These are phyloP conservation scores for Hipparchia sbordonii DNA, from an alignment of 2,888 invertebrate genomes.

Conservation along the genomic window DNA sequence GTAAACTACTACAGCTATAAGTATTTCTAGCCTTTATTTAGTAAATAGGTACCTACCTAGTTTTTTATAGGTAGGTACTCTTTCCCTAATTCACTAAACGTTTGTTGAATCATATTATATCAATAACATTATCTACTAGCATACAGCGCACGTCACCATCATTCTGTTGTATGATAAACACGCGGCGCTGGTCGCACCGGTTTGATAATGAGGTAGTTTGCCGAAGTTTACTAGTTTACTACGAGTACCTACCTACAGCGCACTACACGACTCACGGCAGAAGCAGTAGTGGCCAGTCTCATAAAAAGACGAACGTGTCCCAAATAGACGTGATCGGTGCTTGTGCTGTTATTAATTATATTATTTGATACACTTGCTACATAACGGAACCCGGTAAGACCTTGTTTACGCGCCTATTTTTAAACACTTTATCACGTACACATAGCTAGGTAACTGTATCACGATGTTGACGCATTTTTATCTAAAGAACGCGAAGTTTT, in stretches of 20 bases:
- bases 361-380: constrained; percentile 12
- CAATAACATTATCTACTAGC: not conserved
- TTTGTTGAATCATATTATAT: too few relatives aligned
- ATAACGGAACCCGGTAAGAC: constrained; percentile 37
- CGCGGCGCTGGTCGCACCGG: not conserved
- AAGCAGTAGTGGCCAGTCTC: constrained; percentile 28
- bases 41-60: too few relatives aligned
- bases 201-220: constrained; percentile 1
- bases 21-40: too few relatives aligned
- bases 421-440: constrained; percentile 18
- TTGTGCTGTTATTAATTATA: constrained; percentile 34
- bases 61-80: too few relatives aligned
- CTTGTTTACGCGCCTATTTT: constrained; percentile 35
- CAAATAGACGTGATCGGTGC: constrained; percentile 22
- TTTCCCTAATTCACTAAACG: too few relatives aligned
- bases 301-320: constrained; percentile 26
- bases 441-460: not conserved
- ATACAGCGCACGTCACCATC: not conserved
- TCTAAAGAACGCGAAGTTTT: constrained; percentile 5
- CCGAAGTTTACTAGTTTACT: not conserved
- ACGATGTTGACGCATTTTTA: constrained; percentile 4
- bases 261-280: not conserved
- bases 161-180: constrained; percentile 7
- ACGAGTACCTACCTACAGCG: not conserved
- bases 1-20: too few relatives aligned